Evolutionary conservation across 2,797 vertebrate species (phyloP).

Genomic region (Microctenopoma lineatum): DNA sequence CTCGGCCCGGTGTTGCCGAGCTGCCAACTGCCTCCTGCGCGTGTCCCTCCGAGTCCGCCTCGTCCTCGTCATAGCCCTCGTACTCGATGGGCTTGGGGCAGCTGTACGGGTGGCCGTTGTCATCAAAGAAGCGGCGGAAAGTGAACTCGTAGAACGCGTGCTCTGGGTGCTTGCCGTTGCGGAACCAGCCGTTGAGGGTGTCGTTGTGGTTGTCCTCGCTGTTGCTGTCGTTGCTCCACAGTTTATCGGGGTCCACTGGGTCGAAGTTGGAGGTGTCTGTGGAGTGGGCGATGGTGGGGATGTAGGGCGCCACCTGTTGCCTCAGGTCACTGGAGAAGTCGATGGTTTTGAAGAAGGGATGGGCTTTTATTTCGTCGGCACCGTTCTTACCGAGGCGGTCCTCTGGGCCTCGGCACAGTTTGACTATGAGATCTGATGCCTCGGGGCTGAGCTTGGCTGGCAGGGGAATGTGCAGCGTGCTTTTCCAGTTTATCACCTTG

Average conservation of each 20-base stretch:
- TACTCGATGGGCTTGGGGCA: constrained; percentile 96
- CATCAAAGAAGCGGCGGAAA: constrained; percentile 98
- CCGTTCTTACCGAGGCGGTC: constrained; percentile 95
- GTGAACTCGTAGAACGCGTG: constrained; percentile 99
- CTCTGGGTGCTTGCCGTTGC: constrained; percentile 96
- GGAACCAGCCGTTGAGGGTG: constrained; percentile 94
- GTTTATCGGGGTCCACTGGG: constrained; percentile 95
- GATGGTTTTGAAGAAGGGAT: constrained; percentile 91
- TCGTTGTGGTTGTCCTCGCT: constrained; percentile 91
- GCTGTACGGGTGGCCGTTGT: constrained; percentile 98
- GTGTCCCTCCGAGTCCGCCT: constrained; percentile 65
- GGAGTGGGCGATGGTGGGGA: constrained; percentile 95
- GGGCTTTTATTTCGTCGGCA: constrained; percentile 95
- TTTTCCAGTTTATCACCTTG: constrained; percentile 98
- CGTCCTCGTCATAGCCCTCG: constrained; percentile 85
- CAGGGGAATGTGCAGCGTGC: constrained; percentile 91
- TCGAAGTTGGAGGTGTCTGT: constrained; percentile 98
- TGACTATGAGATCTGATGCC: constrained; percentile 94
- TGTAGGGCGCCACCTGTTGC: constrained; percentile 91
- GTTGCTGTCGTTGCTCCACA: constrained; percentile 91
- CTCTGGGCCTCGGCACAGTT: constrained; percentile 94
- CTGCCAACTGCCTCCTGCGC: constrained; percentile 59
- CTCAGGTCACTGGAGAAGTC: constrained; percentile 95
- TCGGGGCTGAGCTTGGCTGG: constrained; percentile 92
- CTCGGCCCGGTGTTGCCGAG: constrained; percentile 76